Evolutionary conservation across 2,113 vertebrate species (phyloP).

Genomic region (Gallinago paraguaiae): DNA sequence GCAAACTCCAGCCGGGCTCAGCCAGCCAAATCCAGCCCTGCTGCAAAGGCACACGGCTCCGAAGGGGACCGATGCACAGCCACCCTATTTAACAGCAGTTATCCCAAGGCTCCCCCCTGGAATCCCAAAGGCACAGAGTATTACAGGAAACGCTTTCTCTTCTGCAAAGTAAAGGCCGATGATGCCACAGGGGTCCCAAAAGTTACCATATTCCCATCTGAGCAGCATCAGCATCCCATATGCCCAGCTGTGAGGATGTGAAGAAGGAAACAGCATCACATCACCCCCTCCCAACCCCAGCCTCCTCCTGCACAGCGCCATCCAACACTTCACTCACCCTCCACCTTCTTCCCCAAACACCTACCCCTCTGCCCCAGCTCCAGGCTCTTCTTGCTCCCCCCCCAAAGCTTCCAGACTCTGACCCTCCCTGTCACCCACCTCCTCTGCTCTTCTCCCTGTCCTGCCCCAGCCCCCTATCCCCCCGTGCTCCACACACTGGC

Average conservation of each 20-base stretch:
- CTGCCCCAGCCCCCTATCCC: background rate
- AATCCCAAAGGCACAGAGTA: background rate
- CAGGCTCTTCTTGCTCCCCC: too few relatives aligned
- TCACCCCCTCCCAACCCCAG: background rate
- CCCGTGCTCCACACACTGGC: background rate
- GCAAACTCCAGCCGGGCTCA: background rate
- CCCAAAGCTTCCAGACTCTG: rapidly evolving
- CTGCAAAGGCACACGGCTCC: background rate
- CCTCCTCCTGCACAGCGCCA: background rate
- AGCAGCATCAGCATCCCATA: background rate
- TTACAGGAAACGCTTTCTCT: background rate
- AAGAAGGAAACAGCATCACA: background rate
- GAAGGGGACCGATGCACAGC: background rate
- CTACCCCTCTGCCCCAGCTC: background rate
- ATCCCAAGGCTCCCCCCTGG: rapidly evolving
- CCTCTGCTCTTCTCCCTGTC: background rate
- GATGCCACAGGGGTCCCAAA: background rate
- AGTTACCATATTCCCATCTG: rapidly evolving
- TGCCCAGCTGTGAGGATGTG: background rate
- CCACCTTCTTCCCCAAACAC: background rate
- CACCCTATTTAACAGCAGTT: background rate
- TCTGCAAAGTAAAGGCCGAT: background rate
- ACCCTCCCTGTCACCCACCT: background rate
- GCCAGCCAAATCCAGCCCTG: background rate
- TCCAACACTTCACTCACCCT: background rate